Evolutionary conservation across 2,113 vertebrate species (phyloP), one percentile per base, ranked within the genome.

Genomic region (Labeo catla): DNA sequence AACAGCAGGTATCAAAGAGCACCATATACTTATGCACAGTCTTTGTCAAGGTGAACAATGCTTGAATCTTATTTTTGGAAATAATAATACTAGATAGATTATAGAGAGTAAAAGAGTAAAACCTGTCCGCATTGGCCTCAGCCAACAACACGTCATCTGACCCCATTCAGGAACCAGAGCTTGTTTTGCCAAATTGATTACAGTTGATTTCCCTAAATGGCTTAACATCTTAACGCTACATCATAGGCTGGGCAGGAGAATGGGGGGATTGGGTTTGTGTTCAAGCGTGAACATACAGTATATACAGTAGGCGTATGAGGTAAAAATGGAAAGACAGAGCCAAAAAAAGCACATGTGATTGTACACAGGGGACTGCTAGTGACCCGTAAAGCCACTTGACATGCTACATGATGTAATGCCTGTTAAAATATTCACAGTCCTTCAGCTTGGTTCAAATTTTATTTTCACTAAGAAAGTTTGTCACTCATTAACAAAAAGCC

Each of bases 161-260:
- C 74, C 19, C 81, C 49, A 84, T 86, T 89, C 68, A 87, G 82
- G 84, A 86, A 88, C 45, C 85, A 84, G 76, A 68, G 66, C 66
- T 39, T 50, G 28, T 70, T 83, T 81, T 61, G 68, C 36, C 47
- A 36, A 68, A 81, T 49, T 81, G 79, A 84, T 84, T 50, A 87
- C 49, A 63, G 83, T 68, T 47, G 47, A 73, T 57, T 28, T 81
- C 43, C n/a, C 57, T 82, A 85, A 89, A 49, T 13, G 39, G 86
- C 68, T 89, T 85, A 87, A 81, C 49, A 13, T 84, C 81, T 87
- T 89, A 86, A 74, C 3, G 0, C 63, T 50, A 65, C 66, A 45
- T 76, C 68, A 39, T n/a, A 28, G 36, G 59, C 28, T 74, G 16
- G 65, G 59, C 21, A 59, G 21, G 28, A 54, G 36, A 39, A 85